Base-by-base conservation (phyloP, 2,797 vertebrate species). In the Anguilla megastoma region DNA sequence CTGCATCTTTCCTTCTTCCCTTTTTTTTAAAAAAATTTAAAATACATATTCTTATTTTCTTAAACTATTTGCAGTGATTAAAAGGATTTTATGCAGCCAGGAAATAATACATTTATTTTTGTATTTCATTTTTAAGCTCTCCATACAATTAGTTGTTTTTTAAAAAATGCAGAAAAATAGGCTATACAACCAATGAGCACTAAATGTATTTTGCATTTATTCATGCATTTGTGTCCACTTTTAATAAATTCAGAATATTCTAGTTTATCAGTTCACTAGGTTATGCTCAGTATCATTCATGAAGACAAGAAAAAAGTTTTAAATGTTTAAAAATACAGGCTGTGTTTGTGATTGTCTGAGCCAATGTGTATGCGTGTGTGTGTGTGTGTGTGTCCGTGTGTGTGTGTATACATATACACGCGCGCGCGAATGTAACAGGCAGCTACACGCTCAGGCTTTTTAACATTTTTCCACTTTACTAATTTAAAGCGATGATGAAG, bases 21-120 rank as follows among this genome's bases (percentile, higher is more conserved):
- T 14, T 16, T 36, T 66, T 63, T 41, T 63, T 30, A 2, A 36
- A 36, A 33, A 33, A 33, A 41, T 41, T 41, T 41, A 41, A 41
- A 41, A 41, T 41, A 41, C 9, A 10, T 27, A 27, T n/a, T 50
- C 60, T 71, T 83, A 56, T 63, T 14, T 66, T 21, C 16, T 45
- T 27, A 6, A 41, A 3, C 41, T 45, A n/a, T 85, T 58, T 79
- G 74, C 45, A 48, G 9, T 60, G 33, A 79, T 60, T 79, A 85
- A n/a, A 82, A 41, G 16, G 36, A 76, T 88, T 79, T 85, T 41
- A 54, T 85, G 58, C 87, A 85, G 24, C 85, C 16, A 36, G 74
- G 87, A 88, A 60, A 88, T 69, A 85, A 85, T 88, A 88, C 74
- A 79, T 56, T 71, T 54, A 52, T 52, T 52, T 52, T 88, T 79